phyloP scores from a whole-genome alignment of 2,797 vertebrate species.

The Arnoldichthys spilopterus region DNA sequence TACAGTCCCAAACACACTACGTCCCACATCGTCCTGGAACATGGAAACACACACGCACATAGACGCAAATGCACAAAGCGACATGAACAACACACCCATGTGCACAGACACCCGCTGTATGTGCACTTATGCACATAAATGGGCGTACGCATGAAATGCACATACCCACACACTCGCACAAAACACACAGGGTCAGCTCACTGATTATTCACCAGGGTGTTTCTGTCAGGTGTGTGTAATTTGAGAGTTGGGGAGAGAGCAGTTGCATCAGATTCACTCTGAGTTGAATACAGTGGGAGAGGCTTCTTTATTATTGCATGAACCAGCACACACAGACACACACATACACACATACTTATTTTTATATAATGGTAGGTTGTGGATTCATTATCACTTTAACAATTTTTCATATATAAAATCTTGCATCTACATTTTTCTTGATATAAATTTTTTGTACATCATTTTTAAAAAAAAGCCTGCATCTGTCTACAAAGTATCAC shows the following conservation, averaged over 20 bases:
- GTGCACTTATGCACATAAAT: constrained; percentile 1
- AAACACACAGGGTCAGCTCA: constrained; percentile 43
- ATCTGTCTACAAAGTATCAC: no score
- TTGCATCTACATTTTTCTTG: no score
- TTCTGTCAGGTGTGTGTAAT: constrained; percentile 76
- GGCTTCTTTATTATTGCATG: constrained; percentile 33
- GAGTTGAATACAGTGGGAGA: constrained; percentile 12
- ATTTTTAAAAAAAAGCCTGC: no score
- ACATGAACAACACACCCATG: constrained; percentile 7
- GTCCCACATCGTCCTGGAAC: constrained; percentile 61
- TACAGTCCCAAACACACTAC: constrained; percentile 55
- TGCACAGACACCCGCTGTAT: constrained; percentile 11
- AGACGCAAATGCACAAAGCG: constrained; percentile 28
- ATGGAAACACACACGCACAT: constrained; percentile 44
- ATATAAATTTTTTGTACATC: no score
- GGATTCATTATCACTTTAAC: no score
- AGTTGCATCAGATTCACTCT: constrained; percentile 38
- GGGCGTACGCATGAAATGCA: constrained; percentile 55
- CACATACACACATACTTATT: constrained; percentile 23
- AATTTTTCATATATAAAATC: no score
- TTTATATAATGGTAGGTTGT: no score
- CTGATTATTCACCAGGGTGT: constrained; percentile 51
- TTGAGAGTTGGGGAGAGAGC: constrained; percentile 46
- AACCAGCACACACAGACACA: constrained; percentile 41
- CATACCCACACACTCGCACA: constrained; percentile 38